Evolutionary conservation across 2,888 invertebrate genomes (phyloP), one percentile per base, ranked within the genome.

Genomic region (Cerceris rybyensis): DNA sequence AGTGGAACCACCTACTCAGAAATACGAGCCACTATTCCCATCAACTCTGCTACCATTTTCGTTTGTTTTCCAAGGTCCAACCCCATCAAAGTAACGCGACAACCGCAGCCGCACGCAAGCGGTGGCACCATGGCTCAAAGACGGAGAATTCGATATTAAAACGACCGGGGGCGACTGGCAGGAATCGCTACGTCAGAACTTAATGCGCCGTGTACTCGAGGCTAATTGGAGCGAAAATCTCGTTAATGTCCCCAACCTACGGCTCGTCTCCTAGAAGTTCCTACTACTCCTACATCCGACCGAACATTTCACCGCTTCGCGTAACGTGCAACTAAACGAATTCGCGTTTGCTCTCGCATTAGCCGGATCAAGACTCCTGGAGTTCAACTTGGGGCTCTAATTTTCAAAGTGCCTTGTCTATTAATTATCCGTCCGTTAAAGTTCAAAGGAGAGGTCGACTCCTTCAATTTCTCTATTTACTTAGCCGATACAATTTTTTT

Each of bases 171-270:
- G 75, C 75, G 17, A 17, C 66, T 54, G 73, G 14, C 61, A 52
- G 74, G 79, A 86, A 87, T 85, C 64, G 43, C 64, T 49, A 80
- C 80, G 81, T 76, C 72, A 64, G 80, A 75, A 83, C 82, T 88
- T 87, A 88, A 88, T 87, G 87, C 86, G 84, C 75, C 82, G 82
- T 84, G 80, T 88, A 87, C 87, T 87, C 86, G 84, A 82, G 81
- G 86, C 86, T 89, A 89, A 89, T 88, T 88, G 85, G 87, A 88
- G 81, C 87, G 86, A 88, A 85, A 86, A 86, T 86, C 88, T 86
- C 87, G 88, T 89, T 89, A 89, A 89, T 88, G 86, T 88, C 65
- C 75, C 58, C 69, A 13, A 52, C 65, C 46, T 7, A 39, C 9
- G 28, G 28, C 67, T 59, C 68, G 52, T 39, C 64, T 41, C 64